Percentiles rank a stretch among this genome's conserved stretches.
Evolutionary conservation across 2,888 invertebrate species (phyloP).

Genomic region (Carterocephalus palaemon): DNA sequence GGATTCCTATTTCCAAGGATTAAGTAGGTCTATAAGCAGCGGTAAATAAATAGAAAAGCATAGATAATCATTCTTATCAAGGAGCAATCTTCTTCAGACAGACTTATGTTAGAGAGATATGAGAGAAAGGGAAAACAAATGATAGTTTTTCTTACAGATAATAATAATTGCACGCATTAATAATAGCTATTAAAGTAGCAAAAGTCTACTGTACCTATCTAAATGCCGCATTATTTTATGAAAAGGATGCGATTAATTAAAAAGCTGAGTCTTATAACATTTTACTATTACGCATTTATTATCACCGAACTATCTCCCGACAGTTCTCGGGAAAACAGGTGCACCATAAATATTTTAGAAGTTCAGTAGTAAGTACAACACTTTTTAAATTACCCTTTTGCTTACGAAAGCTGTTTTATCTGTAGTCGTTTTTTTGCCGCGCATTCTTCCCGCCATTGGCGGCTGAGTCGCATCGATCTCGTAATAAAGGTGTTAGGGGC

Average conservation of each 20-base stretch:
- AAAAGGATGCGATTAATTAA: conserved; percentile 7
- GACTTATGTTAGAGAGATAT: too few species aligned
- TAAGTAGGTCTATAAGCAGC: too few species aligned
- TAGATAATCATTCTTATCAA: too few species aligned
- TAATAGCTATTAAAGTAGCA: conserved; percentile 7
- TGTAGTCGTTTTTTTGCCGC: conserved; percentile 36
- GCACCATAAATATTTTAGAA: conserved; percentile 33
- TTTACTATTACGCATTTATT: conserved; percentile 12
- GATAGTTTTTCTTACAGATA: too few species aligned
- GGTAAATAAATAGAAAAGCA: too few species aligned
- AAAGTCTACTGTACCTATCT: neutral
- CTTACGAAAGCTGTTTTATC: conserved; percentile 43
- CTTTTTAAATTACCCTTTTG: conserved; percentile 43
- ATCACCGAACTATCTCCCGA: conserved; percentile 23
- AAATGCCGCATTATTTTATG: conserved; percentile 16
- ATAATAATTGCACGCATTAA: neutral
- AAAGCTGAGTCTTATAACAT: conserved; percentile 7
- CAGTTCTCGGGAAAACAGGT: conserved; percentile 31
- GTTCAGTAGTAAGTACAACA: conserved; percentile 31
- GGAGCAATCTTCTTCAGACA: too few species aligned
- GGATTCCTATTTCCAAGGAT: too few species aligned
- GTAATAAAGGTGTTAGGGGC: conserved; percentile 46
- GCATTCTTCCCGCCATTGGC: conserved; percentile 47
- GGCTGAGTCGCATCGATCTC: conserved; percentile 43
- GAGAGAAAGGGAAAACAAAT: too few species aligned